Evolutionary conservation across 2,113 vertebrate species (phyloP), one percentile per base, ranked within the genome.

Genomic region (Apteryx mantelli): DNA sequence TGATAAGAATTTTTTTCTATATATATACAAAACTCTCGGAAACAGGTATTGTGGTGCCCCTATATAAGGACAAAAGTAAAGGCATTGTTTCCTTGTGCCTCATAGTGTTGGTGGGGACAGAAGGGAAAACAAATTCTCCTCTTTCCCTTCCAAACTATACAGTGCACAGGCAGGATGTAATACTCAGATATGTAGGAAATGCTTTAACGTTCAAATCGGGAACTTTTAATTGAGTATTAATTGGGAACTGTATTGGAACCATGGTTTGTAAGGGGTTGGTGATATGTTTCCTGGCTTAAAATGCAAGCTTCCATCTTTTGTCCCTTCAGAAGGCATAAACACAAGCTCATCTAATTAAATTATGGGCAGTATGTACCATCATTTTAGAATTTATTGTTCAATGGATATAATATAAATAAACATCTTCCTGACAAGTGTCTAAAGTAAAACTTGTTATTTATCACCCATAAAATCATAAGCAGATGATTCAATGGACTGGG

Each of bases 381-480:
- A 88, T 93, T 90, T 92, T 55, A 74, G 70, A 94, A 88, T 80
- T 91, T 88, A 76, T 38, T 82, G 66, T 83, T 92, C 86, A 81
- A 22, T 16, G 46, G 38, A 80, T 70, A 65, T 8, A 63, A 38
- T 38, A 68, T 73, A 95, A 96, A 68, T 52, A 81, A 96, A 63
- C 44, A 48, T 44, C 53, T 97, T 96, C 76, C 58, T 95, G 75
- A 83, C 56, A 80, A 50, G 30, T 89, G n/a, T 82, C 53, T 93
- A 91, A 95, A 93, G 92, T 90, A 86, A 91, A 95, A 64, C 9
- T 83, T 94, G 40, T 22, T 88, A 83, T 97, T 95, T 95, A 91
- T 93, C 21, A 75, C 52, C 87, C 40, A 86, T 95, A 66, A 87
- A 96, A 68, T 93, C 36, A 34, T 76, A 92, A n/a, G 40, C 50